Base-by-base conservation (phyloP, 2,888 invertebrate species). In the Pocota personata region DNA sequence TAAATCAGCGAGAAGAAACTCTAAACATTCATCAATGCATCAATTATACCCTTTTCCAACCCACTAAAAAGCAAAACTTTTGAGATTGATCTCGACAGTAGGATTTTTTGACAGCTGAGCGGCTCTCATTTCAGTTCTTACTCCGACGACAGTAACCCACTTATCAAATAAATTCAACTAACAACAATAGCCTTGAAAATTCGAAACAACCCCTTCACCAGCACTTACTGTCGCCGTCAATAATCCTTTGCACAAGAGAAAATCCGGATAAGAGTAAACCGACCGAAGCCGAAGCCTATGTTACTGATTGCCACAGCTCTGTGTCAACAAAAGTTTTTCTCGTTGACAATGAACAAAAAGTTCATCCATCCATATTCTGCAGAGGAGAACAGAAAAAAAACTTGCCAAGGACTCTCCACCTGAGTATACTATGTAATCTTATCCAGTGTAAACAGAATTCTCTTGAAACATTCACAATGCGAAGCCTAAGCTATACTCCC, bases 251-350 rank as follows among this genome's bases (percentile, higher is more conserved):
- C 10, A 10, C 10, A 10, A 48, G 48, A 21, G 48, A 8, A 21
- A 48, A 6, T 21, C 21, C 48, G 1, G 8, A 48, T 21, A 48
- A 48, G 5, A 48, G 46, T 46, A 46, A 46, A 46, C 19, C 40
- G n/a, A 46, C 19, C 40, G n/a, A 40, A 40, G 8, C 19, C 35
- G 21, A 60, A 37, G 8, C 60, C 14, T n/a, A 40, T 40, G 24
- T 32, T 16, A 64, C 14, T 46, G 46, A 64, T 30, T 32, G 64
- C 19, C 64, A n/a, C 46, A 48, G 48, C 24, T 19, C 37, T 37
- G 40, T 12, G 48, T 48, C 48, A 48, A 14, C 37, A 40, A 60
- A 60, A 60, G 37, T 60, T 60, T 21, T 58, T 12, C 58, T 12
- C n/a, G 7, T 37, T n/a, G 37, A 12, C n/a, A 24, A 21, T 58